Conservation (phyloP, 2,797 vertebrate genomes). For the Podargus strigoides region DNA sequence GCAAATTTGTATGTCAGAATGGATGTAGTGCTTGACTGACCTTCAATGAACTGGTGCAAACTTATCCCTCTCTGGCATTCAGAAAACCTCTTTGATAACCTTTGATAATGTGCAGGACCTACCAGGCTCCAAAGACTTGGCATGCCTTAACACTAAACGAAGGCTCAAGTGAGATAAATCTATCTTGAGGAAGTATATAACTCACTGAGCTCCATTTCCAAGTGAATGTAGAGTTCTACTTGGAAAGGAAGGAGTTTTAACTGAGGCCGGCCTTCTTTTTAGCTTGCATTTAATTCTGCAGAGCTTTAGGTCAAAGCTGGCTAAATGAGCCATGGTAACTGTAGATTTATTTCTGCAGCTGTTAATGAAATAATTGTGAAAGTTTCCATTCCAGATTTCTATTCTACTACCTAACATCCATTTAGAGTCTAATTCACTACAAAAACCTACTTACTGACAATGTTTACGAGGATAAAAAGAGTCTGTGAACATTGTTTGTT, state of each 20-base stretch:
- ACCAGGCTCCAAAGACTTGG: not conserved
- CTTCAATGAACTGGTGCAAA: not conserved
- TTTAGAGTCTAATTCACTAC: not conserved
- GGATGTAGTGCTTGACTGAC: not conserved
- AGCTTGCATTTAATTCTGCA: not conserved
- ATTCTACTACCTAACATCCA: not conserved
- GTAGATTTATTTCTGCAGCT: not conserved
- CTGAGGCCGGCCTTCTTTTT: not conserved
- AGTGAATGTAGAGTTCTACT: not conserved
- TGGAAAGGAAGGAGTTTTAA: not conserved
- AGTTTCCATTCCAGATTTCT: not conserved
- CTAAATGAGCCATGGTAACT: not conserved
- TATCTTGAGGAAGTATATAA: not conserved
- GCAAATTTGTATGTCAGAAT: not conserved
- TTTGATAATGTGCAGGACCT: not conserved
- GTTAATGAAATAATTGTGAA: not conserved
- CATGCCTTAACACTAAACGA: not conserved
- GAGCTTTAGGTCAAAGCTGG: not conserved
- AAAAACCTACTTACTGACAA: not conserved
- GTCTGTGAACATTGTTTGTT: not conserved
- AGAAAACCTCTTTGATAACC: not conserved
- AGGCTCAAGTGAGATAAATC: not conserved
- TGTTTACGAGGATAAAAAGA: not conserved
- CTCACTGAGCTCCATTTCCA: not conserved
- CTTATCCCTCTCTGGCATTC: not conserved